phyloP scores from a whole-genome alignment of 2,888 invertebrate genomes.

The Monoplex corrugatus region DNA sequence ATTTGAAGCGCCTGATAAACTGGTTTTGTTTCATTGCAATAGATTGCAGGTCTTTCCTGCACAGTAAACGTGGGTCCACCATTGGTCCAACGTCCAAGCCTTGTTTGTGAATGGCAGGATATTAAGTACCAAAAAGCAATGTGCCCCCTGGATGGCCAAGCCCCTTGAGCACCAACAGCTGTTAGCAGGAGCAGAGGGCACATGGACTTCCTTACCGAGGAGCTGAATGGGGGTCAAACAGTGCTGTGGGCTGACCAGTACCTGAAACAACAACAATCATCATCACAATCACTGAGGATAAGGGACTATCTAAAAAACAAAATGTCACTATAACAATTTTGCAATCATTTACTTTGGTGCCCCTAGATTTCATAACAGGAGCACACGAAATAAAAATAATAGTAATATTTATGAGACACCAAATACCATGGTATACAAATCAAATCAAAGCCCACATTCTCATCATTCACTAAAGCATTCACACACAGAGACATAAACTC shows the following conservation, averaged over 20 bases:
- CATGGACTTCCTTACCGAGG: constrained; percentile 20
- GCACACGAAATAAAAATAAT: not conserved
- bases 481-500: no score
- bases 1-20: not conserved
- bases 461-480: no score
- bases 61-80: constrained; percentile 2
- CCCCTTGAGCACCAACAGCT: not conserved
- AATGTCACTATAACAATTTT: not conserved
- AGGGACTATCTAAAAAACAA: not conserved
- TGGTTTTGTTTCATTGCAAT: constrained; percentile 19
- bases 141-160: not conserved
- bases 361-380: not conserved
- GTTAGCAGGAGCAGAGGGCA: not conserved
- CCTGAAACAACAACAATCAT: not conserved
- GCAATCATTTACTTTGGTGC: not conserved
- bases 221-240: constrained; percentile 33
- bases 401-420: not conserved
- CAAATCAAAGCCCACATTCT: no score
- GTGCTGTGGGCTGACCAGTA: constrained; percentile 17
- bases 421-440: no score
- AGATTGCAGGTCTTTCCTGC: not conserved
- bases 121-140: constrained; percentile 29
- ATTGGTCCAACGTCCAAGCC: constrained; percentile 39
- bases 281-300: not conserved
- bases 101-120: constrained; percentile 26